phyloP scores from a whole-genome alignment of 1,140 invertebrate genomes.

The Sitodiplosis mosellana region DNA sequence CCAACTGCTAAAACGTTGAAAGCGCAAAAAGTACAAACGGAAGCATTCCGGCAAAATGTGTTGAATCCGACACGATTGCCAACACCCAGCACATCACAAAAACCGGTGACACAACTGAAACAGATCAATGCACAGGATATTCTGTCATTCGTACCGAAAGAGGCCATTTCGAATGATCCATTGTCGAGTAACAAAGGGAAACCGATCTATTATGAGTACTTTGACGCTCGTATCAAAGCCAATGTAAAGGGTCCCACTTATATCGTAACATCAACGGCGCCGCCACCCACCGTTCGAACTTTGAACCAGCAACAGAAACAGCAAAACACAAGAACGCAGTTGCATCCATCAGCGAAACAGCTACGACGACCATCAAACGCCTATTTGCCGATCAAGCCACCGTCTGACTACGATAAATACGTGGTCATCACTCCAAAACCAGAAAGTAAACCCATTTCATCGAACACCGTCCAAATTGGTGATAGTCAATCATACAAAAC shows the following conservation, averaged over 20 bases:
- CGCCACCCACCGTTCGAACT: neutral
- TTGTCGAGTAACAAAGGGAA: conserved; percentile 15
- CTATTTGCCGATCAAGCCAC: conserved; percentile 6
- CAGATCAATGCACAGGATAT: conserved; percentile 17
- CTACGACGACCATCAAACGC: conserved; percentile 7
- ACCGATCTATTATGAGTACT: conserved; percentile 25
- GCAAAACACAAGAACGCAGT: neutral
- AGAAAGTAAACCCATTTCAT: conserved; percentile 28
- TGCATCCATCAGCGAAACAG: neutral
- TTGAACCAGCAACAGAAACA: neutral
- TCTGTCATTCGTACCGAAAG: conserved; percentile 11
- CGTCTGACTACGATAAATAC: conserved; percentile 8
- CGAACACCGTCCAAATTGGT: conserved; percentile 24
- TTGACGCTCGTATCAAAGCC: conserved; percentile 14
- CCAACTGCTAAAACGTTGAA: neutral
- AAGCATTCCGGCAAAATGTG: neutral
- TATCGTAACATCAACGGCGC: neutral
- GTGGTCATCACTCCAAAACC: conserved; percentile 26
- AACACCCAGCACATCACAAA: conserved; percentile 11
- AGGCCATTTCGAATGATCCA: conserved; percentile 7
- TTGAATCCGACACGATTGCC: neutral
- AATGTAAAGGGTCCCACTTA: neutral
- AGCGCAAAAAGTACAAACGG: neutral
- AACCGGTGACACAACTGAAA: conserved; percentile 19
- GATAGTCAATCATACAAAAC: conserved; percentile 11